phyloP scores from a whole-genome alignment of 2,113 vertebrate species.

The Condylura cristata region DNA sequence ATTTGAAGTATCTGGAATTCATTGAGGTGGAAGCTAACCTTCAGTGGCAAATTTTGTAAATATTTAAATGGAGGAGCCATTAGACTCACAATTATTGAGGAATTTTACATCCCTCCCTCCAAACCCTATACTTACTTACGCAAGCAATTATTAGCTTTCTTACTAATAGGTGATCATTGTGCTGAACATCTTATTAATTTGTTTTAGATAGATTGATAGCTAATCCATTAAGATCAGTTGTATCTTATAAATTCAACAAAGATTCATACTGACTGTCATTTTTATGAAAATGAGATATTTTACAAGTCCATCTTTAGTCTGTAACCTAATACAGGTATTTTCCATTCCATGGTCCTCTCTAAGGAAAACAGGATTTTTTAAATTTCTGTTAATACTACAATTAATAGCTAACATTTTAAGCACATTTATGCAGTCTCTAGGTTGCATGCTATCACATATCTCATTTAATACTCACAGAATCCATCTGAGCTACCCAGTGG shows the following conservation, averaged over 20 bases:
- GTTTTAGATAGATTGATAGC: neutral
- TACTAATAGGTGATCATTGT: neutral
- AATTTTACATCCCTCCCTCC: neutral
- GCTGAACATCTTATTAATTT: neutral
- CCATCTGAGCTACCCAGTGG: neutral
- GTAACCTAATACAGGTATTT: neutral
- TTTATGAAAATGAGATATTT: constrained; percentile 6
- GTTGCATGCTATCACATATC: neutral
- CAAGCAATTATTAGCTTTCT: neutral
- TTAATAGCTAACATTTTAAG: neutral
- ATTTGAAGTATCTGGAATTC: neutral
- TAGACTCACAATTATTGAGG: neutral
- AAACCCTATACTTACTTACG: neutral
- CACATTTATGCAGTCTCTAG: neutral
- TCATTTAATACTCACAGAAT: neutral
- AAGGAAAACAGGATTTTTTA: neutral
- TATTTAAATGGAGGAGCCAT: neutral
- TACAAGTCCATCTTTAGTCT: neutral
- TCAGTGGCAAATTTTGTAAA: constrained; percentile 8
- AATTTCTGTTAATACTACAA: neutral
- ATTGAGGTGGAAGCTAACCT: neutral
- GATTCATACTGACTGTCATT: neutral
- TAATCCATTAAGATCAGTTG: neutral
- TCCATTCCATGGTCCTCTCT: neutral
- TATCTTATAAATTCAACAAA: neutral